Evolutionary conservation across 2,888 invertebrate genomes (phyloP).

Genomic region (Ormyrus thymus): DNA sequence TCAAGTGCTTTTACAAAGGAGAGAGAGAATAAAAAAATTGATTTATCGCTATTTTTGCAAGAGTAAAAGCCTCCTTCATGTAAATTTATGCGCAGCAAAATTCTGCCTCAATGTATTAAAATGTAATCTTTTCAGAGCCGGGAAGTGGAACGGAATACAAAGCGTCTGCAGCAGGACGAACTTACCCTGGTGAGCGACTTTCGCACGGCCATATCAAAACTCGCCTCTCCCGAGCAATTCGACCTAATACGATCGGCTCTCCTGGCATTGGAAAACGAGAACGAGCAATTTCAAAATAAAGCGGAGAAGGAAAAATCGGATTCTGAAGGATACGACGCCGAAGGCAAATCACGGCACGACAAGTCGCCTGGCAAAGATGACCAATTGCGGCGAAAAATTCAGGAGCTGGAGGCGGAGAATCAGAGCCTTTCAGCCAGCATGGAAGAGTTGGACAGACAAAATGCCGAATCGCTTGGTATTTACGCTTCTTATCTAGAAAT

Average conservation of each 20-base stretch:
- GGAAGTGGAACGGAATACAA: constrained; percentile 69
- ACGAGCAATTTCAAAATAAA: constrained; percentile 58
- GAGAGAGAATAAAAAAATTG: no score
- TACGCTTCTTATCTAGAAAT: background rate
- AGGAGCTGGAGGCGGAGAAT: constrained; percentile 78
- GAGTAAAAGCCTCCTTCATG: no score
- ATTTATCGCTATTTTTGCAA: no score
- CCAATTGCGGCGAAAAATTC: constrained; percentile 75
- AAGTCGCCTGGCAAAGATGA: constrained; percentile 43
- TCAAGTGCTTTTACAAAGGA: no score
- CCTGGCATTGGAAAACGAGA: constrained; percentile 67
- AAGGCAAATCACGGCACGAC: constrained; percentile 34
- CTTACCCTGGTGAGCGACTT: constrained; percentile 70
- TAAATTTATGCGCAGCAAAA: no score
- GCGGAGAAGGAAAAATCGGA: constrained; percentile 63
- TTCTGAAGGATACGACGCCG: constrained; percentile 59
- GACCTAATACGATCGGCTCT: constrained; percentile 68
- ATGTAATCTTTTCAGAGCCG: constrained; percentile 62
- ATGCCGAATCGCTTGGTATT: constrained; percentile 81
- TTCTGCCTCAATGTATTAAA: no score
- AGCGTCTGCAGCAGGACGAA: constrained; percentile 68
- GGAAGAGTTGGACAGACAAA: constrained; percentile 85
- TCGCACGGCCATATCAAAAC: constrained; percentile 69
- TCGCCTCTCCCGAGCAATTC: constrained; percentile 70
- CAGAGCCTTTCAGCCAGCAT: constrained; percentile 78